Base-by-base conservation (phyloP, 1,140 invertebrate species). In the Mercenaria mercenaria region DNA sequence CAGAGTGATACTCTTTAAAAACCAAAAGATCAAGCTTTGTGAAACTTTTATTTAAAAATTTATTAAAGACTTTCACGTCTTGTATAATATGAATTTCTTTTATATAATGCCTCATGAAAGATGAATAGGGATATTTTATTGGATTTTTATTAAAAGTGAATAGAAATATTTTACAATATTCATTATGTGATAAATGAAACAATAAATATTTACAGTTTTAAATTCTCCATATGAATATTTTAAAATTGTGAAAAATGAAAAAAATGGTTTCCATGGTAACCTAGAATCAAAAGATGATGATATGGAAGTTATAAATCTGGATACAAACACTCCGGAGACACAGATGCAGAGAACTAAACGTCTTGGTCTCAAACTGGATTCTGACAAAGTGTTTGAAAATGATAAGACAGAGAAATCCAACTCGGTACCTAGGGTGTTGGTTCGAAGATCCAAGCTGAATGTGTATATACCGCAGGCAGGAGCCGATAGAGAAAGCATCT, bases 401-500 rank as follows among this genome's bases (percentile, higher is more conserved):
- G 80, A 89, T 8, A 89, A 84, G 64, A 18, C 20, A 4, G 80
- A 77, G 3, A 84, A 83, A 47, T 41, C 69, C 8, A n/a, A 47
- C 20, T 13, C 23, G 34, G 32, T 81, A 32, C 79, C 72, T 15
- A 76, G 59, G 32, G 64, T 76, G 15, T 50, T 43, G 34, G 72
- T 83, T 0, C 47, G 69, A 20, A 37, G 81, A 20, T 74, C 80
- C 26, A 83, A 89, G 37, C 29, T 89, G 34, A 89, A 83, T 64
- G 80, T 89, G 26, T 89, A 89, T 67, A 83, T 89, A 23, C 88
- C 88, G 20, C 88, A 84, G 39, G 88, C 80, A 23, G 80, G 80
- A n/a, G 69, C 64, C 0, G 88, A 89, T 29, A 74, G 88, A 43
- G 88, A 89, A 6, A 64, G 72, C 32, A 37, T 80, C 1, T 85